phyloP scores from a whole-genome alignment of 1,140 invertebrate species.

The Camponotus vicinus region DNA sequence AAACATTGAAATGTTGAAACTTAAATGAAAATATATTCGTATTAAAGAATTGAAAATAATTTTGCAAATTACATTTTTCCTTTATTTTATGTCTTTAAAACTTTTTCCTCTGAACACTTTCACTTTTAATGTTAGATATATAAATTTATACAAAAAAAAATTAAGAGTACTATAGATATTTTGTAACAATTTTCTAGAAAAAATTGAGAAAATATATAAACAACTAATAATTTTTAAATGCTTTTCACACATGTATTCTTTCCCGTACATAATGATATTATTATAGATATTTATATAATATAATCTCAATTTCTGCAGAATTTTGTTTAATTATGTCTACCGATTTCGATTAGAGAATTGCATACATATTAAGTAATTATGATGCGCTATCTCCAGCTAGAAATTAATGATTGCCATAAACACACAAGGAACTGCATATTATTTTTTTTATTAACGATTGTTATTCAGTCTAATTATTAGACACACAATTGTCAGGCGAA shows the following conservation, averaged over 20 bases:
- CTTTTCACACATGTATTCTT: not conserved
- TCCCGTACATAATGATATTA: not conserved
- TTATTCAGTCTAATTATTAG: no score
- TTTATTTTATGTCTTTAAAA: slow-evolving; percentile 10
- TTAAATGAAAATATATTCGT: not conserved
- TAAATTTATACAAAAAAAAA: not conserved
- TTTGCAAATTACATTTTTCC: not conserved
- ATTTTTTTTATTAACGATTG: not conserved
- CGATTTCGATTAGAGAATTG: slow-evolving; percentile 31
- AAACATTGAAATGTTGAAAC: not conserved
- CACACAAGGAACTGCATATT: slow-evolving; percentile 27
- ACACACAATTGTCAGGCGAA: no score
- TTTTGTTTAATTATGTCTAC: not conserved
- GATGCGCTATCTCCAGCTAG: slow-evolving; percentile 14
- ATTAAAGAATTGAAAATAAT: not conserved
- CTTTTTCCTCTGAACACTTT: slow-evolving; percentile 25
- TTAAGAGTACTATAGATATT: not conserved
- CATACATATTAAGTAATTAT: slow-evolving; percentile 33
- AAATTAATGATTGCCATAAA: slow-evolving; percentile 41
- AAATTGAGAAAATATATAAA: slow-evolving; percentile 11
- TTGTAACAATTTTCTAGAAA: not conserved
- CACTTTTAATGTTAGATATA: slow-evolving; percentile 21
- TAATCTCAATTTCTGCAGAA: not conserved
- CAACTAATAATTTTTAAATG: slow-evolving; percentile 6
- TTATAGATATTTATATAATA: slow-evolving; percentile 17